Percentiles rank a stretch among this genome's conserved stretches.
Conservation (phyloP, 2,888 invertebrate genomes). For the Tachina lurida region DNA sequence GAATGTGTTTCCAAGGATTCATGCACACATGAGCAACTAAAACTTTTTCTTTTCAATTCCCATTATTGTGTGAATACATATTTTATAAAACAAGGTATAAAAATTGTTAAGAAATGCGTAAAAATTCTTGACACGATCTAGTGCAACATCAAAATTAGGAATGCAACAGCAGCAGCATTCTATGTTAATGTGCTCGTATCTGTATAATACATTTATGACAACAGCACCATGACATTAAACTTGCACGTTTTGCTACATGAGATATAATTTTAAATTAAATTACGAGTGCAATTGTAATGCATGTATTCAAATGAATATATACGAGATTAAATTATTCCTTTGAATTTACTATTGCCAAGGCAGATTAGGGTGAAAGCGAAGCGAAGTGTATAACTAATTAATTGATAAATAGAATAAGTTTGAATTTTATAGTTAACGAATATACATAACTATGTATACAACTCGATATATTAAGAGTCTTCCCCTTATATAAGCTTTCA, state of each 20-base stretch:
- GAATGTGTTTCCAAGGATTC: conserved; percentile 3
- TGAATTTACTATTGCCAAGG: neutral
- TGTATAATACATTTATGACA: conserved; percentile 38
- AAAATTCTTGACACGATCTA: conserved; percentile 64
- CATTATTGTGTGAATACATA: conserved; percentile 37
- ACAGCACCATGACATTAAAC: conserved; percentile 33
- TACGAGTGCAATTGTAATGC: conserved; percentile 20
- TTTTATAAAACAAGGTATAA: conserved; percentile 58
- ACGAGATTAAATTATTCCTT: conserved; percentile 34
- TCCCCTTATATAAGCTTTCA: too few relatives aligned
- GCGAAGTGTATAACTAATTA: neutral
- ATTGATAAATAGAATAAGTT: neutral
- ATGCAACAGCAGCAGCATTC: conserved; percentile 54
- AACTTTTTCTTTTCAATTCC: conserved; percentile 41
- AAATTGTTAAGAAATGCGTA: conserved; percentile 68
- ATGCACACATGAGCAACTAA: conserved; percentile 9
- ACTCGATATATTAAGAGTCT: too few relatives aligned
- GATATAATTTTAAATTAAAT: conserved; percentile 45
- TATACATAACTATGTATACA: too few relatives aligned
- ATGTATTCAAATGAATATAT: conserved; percentile 42
- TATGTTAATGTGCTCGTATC: conserved; percentile 40
- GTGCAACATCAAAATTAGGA: conserved; percentile 55
- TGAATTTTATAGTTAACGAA: too few relatives aligned
- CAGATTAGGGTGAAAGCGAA: neutral
- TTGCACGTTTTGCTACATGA: conserved; percentile 20